These are phyloP conservation scores for Cosmorhoe ocellata DNA, from an alignment of 2,888 invertebrate species.

Conservation along the genomic window DNA sequence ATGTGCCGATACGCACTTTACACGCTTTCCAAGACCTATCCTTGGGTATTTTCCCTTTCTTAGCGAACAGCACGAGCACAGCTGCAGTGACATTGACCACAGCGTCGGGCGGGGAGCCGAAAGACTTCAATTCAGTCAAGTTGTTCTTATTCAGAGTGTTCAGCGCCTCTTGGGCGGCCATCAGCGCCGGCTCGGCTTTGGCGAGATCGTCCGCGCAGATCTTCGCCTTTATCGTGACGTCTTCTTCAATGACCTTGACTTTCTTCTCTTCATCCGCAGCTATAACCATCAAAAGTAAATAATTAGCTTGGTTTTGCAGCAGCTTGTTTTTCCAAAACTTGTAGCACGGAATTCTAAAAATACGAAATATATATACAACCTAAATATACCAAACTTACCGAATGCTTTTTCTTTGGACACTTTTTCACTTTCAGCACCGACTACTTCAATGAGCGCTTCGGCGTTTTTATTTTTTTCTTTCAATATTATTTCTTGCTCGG, in stretches of 20 bases:
- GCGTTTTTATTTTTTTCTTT: conserved; percentile 95
- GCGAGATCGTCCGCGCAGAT: conserved; percentile 94
- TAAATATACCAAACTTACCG: too few species aligned
- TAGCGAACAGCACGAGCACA: conserved; percentile 92
- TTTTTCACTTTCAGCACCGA: conserved; percentile 94
- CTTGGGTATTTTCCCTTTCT: conserved; percentile 93
- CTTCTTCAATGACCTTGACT: conserved; percentile 94
- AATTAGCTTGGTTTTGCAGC: background rate
- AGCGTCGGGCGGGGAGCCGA: conserved; percentile 94
- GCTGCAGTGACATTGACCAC: conserved; percentile 94
- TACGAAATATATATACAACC: too few species aligned
- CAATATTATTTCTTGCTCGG: conserved; percentile 90
- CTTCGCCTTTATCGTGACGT: conserved; percentile 91
- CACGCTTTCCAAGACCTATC: conserved; percentile 96
- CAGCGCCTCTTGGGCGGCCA: conserved; percentile 94
- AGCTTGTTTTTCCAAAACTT: too few species aligned
- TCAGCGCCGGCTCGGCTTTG: conserved; percentile 94
- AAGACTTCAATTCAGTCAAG: conserved; percentile 96
- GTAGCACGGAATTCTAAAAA: too few species aligned
- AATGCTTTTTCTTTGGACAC: conserved; percentile 93
- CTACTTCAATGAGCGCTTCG: conserved; percentile 92
- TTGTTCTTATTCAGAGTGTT: conserved; percentile 97
- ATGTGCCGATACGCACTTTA: conserved; percentile 78
- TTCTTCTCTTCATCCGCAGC: conserved; percentile 94
- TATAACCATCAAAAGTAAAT: conserved; percentile 36